Evolutionary conservation across 2,797 vertebrate genomes (phyloP), one percentile per base, ranked within the genome.

Genomic region (Scleropages formosus): DNA sequence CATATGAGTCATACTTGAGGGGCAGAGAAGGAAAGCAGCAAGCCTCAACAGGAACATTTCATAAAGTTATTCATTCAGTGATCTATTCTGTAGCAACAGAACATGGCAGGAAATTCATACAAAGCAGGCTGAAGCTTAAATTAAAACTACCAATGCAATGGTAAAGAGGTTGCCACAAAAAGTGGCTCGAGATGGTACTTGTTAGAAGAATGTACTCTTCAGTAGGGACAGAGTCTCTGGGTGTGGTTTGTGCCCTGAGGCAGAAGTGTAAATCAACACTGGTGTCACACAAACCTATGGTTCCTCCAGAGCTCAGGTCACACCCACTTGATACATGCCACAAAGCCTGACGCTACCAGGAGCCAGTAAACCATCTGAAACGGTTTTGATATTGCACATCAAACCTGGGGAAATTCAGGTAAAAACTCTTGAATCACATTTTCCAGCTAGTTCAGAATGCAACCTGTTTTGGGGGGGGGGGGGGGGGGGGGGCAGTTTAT

Each of bases 181-280:
- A 11, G 7, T 15, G 10, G 39, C 26, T 68, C 66, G 68, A 68
- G 68, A 24, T 58, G 24, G 8, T n/a, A 71, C 68, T 71, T 56
- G 68, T 47, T 51, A 58, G 16, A 71, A 26, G 22, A 71, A 71
- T 71, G 51, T 49, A 49, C 68, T 31, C 22, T 27, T 68, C 71
- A 16, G 24, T 69, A 46, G 24, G 69, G 67, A 27, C 47, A 69
- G 16, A 69, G 46, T 4, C 44, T 3, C 8, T 24, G 16, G 67
- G 67, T 27, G 67, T 53, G 67, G 67, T 4, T 53, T 12, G 22
- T 15, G 49, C 31, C 24, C 49, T 31, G n/a, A 44, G n/a, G 66
- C 10, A 49, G 44, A 26, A 13, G 11, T n/a, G 68, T 13, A 39
- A 39, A 39, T 2, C 31, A 39, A 39, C 31, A n/a, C n/a, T n/a